Evolutionary conservation across 2,888 invertebrate species (phyloP), one percentile per base, ranked within the genome.

Genomic region (Agrenia bidenticulata): DNA sequence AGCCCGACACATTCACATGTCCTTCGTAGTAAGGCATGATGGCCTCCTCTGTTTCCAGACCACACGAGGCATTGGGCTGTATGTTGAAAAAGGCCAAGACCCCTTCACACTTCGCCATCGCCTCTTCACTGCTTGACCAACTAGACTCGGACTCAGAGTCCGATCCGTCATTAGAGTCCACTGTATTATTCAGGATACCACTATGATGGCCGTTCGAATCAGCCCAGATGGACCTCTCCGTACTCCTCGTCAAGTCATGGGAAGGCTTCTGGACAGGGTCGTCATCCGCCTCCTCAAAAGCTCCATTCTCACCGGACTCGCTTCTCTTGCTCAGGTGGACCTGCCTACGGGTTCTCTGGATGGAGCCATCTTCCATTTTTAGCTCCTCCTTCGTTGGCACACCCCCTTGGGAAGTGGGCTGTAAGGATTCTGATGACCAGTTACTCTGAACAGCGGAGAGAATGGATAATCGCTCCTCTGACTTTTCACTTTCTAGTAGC

Each of bases 101-200:
- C 0, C 89, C 90, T 32, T 86, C 87, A 74, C 90, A 89, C 76
- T 88, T 87, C 15, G 89, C 78, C 2, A 90, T 80, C 0, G 88
- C 87, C 77, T 90, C 90, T 77, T 90, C 90, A 51, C 89, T 89
- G 78, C 88, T 88, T 19, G 89, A 89, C 81, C 89, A 89, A 0
- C 89, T 89, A 0, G 89, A 89, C 87, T 88, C 89, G 80, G 87
- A 89, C 79, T 89, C 89, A 0, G 89, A 89, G 80, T 88, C 87
- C 73, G 88, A 88, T 81, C 86, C 85, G 77, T 89, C 89, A 74
- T 87, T 84, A 5, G 84, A 78, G 17, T 65, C 0, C 84, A 85
- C 0, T 0, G 70, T 64, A n/a, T 70, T 59, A 87, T 87, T 13
- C 88, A 80, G 1, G 81, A 82, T 1, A 84, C 85, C 77, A 85